Conservation (phyloP, 2,888 invertebrate genomes). For the Ariolimax columbianus region DNA sequence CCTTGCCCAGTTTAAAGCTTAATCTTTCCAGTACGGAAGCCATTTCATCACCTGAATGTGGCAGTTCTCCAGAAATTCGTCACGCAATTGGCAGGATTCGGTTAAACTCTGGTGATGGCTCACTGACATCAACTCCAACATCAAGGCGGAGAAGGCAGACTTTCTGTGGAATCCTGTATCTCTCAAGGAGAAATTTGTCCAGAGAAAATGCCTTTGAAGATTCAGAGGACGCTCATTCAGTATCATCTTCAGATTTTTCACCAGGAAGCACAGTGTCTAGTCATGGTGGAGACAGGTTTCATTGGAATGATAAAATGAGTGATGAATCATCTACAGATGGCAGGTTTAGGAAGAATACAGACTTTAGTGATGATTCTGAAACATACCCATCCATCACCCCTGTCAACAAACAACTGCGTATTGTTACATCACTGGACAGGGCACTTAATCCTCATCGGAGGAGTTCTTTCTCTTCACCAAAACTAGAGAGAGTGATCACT, state of each 20-base stretch:
- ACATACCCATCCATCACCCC: conserved; percentile 53
- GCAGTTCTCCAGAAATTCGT: conserved; percentile 48
- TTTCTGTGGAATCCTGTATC: conserved; percentile 29
- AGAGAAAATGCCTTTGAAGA: conserved; percentile 53
- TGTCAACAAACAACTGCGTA: conserved; percentile 68
- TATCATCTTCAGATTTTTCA: conserved; percentile 67
- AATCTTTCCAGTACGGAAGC: conserved; percentile 28
- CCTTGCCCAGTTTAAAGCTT: conserved; percentile 41
- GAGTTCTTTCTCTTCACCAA: conserved; percentile 66
- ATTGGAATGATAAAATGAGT: conserved; percentile 65
- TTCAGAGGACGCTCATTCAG: conserved; percentile 62
- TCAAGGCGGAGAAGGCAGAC: conserved; percentile 45
- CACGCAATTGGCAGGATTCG: conserved; percentile 34
- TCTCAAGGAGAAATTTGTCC: conserved; percentile 48
- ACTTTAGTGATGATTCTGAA: conserved; percentile 64
- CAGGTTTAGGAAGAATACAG: conserved; percentile 57
- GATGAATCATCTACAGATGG: conserved; percentile 67
- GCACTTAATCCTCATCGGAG: conserved; percentile 57
- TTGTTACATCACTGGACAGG: conserved; percentile 70
- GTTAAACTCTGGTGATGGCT: conserved; percentile 41
- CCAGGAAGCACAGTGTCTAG: conserved; percentile 59
- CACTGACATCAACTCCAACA: conserved; percentile 53
- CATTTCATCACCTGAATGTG: conserved; percentile 43
- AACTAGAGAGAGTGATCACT: conserved; percentile 54
- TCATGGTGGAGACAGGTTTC: conserved; percentile 37